Evolutionary conservation across 2,797 vertebrate species (phyloP).

Genomic region (Tauraco hartlaubi): DNA sequence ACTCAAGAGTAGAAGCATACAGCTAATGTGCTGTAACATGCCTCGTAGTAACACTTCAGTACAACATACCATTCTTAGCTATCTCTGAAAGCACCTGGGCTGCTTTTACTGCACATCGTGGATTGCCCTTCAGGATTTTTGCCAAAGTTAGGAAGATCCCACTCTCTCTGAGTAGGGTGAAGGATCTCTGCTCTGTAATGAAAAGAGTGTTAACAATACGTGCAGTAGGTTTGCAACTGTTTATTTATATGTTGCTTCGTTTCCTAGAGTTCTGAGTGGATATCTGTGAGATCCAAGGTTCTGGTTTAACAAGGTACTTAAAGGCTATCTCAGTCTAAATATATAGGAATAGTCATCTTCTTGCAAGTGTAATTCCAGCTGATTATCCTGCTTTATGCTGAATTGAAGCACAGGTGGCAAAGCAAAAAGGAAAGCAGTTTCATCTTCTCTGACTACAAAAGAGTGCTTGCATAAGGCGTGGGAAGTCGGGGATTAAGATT

Average conservation of each 20-base stretch:
- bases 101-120: slow-evolving; percentile 82
- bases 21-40: neutral
- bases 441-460: slow-evolving; percentile 1
- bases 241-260: neutral
- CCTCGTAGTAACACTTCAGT: neutral
- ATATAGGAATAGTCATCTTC: neutral
- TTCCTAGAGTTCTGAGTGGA: neutral
- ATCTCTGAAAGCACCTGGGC: slow-evolving; percentile 88
- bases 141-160: slow-evolving; percentile 83
- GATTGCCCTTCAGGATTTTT: slow-evolving; percentile 79
- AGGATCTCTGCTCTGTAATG: slow-evolving; percentile 84
- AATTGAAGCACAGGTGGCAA: neutral
- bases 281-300: neutral
- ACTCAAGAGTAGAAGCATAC: neutral
- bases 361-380: neutral
- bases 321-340: neutral
- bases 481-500: slow-evolving; percentile 3
- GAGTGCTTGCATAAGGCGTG: neutral
- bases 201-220: neutral
- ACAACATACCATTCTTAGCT: slow-evolving; percentile 86
- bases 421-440: neutral
- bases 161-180: slow-evolving; percentile 78
- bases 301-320: neutral
- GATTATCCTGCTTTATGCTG: neutral
- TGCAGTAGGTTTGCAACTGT: neutral